Evolutionary conservation across 1,140 invertebrate genomes (phyloP).

Genomic region (Panagrolaimus sp.): DNA sequence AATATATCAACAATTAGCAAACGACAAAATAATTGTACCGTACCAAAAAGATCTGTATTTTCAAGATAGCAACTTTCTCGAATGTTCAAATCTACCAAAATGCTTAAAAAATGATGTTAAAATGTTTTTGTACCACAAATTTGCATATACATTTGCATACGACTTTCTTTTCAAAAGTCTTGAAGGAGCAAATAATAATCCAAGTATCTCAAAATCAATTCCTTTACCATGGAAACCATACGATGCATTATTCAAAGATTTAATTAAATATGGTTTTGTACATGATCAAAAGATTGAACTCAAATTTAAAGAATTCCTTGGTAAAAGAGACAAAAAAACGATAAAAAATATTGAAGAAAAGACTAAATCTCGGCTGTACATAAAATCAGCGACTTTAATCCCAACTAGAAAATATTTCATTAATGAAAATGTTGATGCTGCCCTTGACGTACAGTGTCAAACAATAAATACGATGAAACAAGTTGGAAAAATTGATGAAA

Average conservation of each 20-base stretch:
- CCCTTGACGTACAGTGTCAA: background rate
- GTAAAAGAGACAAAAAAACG: background rate
- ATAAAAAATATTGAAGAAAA: background rate
- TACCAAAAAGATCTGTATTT: no score
- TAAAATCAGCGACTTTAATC: background rate
- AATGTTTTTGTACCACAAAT: background rate
- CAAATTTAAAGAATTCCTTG: background rate
- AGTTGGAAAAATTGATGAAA: background rate
- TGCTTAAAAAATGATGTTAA: background rate
- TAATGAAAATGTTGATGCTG: background rate
- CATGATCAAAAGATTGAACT: constrained; percentile 2
- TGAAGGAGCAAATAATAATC: background rate
- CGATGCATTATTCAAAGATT: background rate
- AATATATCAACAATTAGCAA: no score
- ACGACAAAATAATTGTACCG: no score
- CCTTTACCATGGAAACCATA: background rate
- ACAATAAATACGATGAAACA: background rate
- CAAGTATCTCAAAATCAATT: background rate
- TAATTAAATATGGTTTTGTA: background rate
- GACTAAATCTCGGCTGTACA: background rate
- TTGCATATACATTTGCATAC: background rate
- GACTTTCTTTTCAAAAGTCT: background rate
- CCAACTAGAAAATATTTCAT: background rate
- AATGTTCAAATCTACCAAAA: background rate
- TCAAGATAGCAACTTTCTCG: background rate